These are phyloP conservation scores for Ctenicera cuprea DNA, from an alignment of 2,888 invertebrate species.

Conservation along the genomic window DNA sequence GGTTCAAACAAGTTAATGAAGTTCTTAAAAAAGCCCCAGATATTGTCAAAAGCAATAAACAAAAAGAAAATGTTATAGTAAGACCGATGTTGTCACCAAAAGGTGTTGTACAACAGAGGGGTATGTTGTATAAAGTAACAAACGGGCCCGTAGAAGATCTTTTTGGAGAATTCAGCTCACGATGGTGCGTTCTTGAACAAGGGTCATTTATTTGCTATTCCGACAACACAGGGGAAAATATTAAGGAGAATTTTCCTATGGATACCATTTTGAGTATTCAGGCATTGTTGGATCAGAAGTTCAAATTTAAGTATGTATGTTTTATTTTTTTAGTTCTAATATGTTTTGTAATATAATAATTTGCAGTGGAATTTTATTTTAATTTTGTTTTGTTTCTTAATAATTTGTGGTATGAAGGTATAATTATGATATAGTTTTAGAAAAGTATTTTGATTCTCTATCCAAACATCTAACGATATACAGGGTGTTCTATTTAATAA, in stretches of 20 bases:
- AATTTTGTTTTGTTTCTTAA: not conserved
- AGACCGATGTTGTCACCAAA: conserved; percentile 74
- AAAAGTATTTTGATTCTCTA: too few relatives aligned
- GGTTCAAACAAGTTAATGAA: conserved; percentile 68
- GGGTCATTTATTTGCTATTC: conserved; percentile 83
- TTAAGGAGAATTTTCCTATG: conserved; percentile 83
- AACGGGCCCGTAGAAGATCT: conserved; percentile 82
- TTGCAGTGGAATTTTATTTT: not conserved
- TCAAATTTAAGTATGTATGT: conserved; percentile 69
- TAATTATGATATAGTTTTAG: too few relatives aligned
- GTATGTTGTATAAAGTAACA: conserved; percentile 77
- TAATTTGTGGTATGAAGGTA: too few relatives aligned
- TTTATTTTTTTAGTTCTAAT: conserved; percentile 23
- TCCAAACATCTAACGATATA: too few relatives aligned
- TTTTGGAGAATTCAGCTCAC: conserved; percentile 84
- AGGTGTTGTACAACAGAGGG: conserved; percentile 76
- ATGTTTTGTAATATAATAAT: conserved; percentile 18
- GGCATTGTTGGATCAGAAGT: conserved; percentile 76
- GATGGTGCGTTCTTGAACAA: conserved; percentile 83
- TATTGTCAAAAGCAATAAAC: conserved; percentile 68
- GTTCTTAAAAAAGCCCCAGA: conserved; percentile 76
- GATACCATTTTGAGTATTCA: conserved; percentile 81
- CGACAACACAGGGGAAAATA: conserved; percentile 81
- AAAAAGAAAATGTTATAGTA: conserved; percentile 70
- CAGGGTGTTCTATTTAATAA: too few relatives aligned